These are phyloP conservation scores for Protaetia brevitarsis DNA, from an alignment of 1,140 invertebrate genomes.

Conservation along the genomic window DNA sequence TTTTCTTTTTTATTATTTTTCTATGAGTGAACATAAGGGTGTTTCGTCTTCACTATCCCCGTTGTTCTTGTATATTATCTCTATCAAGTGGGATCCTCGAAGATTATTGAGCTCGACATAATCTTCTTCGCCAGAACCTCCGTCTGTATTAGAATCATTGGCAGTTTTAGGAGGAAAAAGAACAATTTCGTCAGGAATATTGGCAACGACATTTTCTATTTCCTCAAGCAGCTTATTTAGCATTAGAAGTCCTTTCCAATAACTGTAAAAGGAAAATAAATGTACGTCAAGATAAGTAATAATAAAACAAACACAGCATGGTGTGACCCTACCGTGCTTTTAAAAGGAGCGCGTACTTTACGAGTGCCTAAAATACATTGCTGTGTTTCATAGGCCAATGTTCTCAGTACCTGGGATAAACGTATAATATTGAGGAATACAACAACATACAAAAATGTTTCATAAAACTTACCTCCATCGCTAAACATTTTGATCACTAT, in stretches of 20 bases:
- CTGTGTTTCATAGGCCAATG: too few relatives aligned
- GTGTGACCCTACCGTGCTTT: neutral
- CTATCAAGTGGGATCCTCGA: slow-evolving; percentile 22
- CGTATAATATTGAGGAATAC: too few relatives aligned
- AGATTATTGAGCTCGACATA: slow-evolving; percentile 26
- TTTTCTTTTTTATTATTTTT: neutral
- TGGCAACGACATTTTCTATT: slow-evolving; percentile 22
- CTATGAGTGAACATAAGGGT: slow-evolving; percentile 1
- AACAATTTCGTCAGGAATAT: slow-evolving; percentile 20
- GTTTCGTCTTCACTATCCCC: slow-evolving; percentile 25
- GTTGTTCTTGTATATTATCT: slow-evolving; percentile 7
- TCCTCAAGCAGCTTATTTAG: slow-evolving; percentile 26
- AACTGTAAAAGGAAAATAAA: slow-evolving; percentile 23
- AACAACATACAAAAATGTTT: too few relatives aligned
- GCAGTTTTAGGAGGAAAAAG: slow-evolving; percentile 25
- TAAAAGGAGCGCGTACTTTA: too few relatives aligned
- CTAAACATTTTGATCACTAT: too few relatives aligned
- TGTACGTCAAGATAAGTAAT: neutral
- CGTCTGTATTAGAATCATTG: slow-evolving; percentile 28
- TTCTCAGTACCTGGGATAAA: too few relatives aligned
- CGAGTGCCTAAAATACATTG: too few relatives aligned
- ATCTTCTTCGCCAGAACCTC: slow-evolving; percentile 31
- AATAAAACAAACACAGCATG: neutral
- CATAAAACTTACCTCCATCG: too few relatives aligned
- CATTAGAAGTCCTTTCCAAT: slow-evolving; percentile 25